These are phyloP conservation scores for Heliconius sara DNA, from an alignment of 2,888 invertebrate genomes.

Conservation along the genomic window DNA sequence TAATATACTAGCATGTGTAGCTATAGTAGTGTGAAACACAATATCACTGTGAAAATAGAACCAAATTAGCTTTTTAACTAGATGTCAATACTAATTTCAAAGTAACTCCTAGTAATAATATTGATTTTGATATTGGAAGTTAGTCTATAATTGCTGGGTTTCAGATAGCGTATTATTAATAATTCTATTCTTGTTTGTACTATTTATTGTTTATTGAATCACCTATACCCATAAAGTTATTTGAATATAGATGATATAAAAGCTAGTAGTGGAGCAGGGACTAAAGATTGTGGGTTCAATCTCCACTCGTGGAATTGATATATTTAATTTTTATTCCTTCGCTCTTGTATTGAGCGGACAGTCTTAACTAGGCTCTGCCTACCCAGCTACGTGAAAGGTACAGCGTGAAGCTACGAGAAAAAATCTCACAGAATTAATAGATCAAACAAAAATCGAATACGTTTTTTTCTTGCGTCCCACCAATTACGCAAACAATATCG, in stretches of 20 bases:
- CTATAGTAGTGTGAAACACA: neutral
- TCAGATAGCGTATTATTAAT: neutral
- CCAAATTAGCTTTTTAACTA: neutral
- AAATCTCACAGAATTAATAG: too few species aligned
- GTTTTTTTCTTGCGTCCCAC: neutral
- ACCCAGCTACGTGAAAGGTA: too few species aligned
- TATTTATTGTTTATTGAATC: neutral
- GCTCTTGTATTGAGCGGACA: too few species aligned
- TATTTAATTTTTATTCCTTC: too few species aligned
- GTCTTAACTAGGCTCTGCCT: too few species aligned
- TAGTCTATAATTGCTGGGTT: neutral
- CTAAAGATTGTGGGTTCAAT: too few species aligned
- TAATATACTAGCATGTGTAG: neutral
- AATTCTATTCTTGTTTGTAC: neutral
- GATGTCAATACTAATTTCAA: neutral
- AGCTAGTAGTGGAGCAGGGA: too few species aligned
- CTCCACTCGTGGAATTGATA: too few species aligned
- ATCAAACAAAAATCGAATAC: too few species aligned
- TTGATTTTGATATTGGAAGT: neutral
- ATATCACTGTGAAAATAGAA: neutral
- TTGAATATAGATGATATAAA: too few species aligned
- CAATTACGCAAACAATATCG: neutral
- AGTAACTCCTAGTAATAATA: neutral
- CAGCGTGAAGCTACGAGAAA: too few species aligned
- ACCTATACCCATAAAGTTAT: neutral